Conservation (phyloP, 2,888 invertebrate genomes). For the Plebejus argus region DNA sequence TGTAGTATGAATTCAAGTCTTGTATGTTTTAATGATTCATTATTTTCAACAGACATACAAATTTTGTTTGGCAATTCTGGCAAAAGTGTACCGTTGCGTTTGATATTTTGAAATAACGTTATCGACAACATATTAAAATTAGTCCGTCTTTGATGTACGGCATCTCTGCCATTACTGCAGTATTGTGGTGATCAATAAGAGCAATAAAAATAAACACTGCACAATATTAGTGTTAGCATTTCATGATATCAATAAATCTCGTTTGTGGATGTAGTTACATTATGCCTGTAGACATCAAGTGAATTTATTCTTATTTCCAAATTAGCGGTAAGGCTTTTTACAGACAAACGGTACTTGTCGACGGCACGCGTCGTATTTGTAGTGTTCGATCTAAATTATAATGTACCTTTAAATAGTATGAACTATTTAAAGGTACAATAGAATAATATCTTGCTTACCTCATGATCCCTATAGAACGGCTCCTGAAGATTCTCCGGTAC, state of each 20-base stretch:
- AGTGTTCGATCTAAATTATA: too few relatives aligned
- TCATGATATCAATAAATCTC: neutral
- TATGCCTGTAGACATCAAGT: neutral
- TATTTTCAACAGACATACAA: neutral
- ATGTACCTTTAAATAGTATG: too few relatives aligned
- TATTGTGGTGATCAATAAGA: neutral
- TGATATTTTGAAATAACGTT: constrained; percentile 5
- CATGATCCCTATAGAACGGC: constrained; percentile 97
- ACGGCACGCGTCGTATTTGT: too few relatives aligned
- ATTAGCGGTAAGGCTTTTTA: too few relatives aligned
- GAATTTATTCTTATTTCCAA: too few relatives aligned
- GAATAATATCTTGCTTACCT: constrained; percentile 82
- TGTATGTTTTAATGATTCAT: too few relatives aligned
- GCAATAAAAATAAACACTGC: constrained; percentile 21
- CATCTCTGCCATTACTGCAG: neutral
- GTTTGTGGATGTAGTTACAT: neutral
- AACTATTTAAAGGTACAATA: too few relatives aligned
- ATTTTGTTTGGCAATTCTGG: neutral
- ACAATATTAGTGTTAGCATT: constrained; percentile 1
- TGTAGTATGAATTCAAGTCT: too few relatives aligned
- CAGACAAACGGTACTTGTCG: too few relatives aligned
- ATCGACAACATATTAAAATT: constrained; percentile 6
- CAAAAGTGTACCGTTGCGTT: neutral
- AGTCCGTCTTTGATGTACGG: constrained; percentile 15
- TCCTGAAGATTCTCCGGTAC: constrained; percentile 95